phyloP scores from a whole-genome alignment of 2,113 vertebrate species.

The Orientallactaga bullata region DNA sequence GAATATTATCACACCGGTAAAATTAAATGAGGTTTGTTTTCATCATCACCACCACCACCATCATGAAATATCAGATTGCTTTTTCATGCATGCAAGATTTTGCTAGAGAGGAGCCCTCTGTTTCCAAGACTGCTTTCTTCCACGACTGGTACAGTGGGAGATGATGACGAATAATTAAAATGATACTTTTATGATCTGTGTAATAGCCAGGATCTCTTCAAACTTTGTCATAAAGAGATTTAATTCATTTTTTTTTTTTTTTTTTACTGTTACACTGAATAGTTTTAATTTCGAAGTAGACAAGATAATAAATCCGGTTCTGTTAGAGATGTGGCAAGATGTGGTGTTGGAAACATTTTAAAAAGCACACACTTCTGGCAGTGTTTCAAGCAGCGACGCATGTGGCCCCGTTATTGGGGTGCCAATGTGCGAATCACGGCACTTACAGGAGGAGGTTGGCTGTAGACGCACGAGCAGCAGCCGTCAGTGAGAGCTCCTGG shows the following conservation, averaged over 20 bases:
- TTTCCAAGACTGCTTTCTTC: slow-evolving; percentile 50
- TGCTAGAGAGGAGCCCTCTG: slow-evolving; percentile 56
- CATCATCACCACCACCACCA: not conserved
- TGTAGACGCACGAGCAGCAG: slow-evolving; percentile 16
- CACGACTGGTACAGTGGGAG: slow-evolving; percentile 30
- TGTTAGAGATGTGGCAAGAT: slow-evolving; percentile 38
- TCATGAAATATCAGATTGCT: slow-evolving; percentile 64
- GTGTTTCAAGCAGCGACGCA: slow-evolving; percentile 5
- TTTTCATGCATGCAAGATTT: slow-evolving; percentile 69
- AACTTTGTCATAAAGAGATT: slow-evolving; percentile 62
- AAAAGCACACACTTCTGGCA: slow-evolving; percentile 35
- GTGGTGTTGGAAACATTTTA: slow-evolving; percentile 4
- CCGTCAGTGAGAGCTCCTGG: slow-evolving; percentile 14
- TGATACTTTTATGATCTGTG: slow-evolving; percentile 65
- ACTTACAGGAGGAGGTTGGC: not conserved
- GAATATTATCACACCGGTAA: slow-evolving; percentile 47
- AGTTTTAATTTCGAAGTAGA: slow-evolving; percentile 66
- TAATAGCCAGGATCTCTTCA: slow-evolving; percentile 55
- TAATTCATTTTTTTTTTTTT: slow-evolving; percentile 73
- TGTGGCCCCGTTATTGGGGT: slow-evolving; percentile 52
- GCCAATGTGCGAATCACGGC: slow-evolving; percentile 43
- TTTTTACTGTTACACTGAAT: slow-evolving; percentile 35
- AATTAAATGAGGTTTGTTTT: slow-evolving; percentile 59
- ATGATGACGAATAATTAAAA: slow-evolving; percentile 58
- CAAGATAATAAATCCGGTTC: slow-evolving; percentile 36